phyloP scores from a whole-genome alignment of 2,797 vertebrate genomes.

The Oreochromis mossambicus region DNA sequence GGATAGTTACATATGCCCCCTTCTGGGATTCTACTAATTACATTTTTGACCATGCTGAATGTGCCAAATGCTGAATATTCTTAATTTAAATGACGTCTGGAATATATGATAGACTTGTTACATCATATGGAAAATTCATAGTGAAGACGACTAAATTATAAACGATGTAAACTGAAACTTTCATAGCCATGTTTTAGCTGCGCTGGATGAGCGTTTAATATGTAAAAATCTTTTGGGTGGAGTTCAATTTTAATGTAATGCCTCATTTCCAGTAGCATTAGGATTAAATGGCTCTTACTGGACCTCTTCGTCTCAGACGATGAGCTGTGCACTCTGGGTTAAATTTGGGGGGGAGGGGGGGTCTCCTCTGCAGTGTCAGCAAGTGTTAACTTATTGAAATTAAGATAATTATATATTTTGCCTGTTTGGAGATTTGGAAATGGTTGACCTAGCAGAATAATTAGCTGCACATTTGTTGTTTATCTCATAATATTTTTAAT shows the following conservation, averaged over 20 bases:
- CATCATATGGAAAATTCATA: too few relatives aligned
- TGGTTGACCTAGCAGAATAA: slow-evolving; percentile 27
- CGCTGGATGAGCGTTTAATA: not conserved
- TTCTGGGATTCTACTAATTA: not conserved
- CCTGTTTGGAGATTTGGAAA: slow-evolving; percentile 12
- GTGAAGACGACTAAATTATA: too few relatives aligned
- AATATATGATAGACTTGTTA: not conserved
- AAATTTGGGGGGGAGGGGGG: not conserved
- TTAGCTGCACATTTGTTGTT: slow-evolving; percentile 25
- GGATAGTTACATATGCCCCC: not conserved
- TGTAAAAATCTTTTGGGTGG: not conserved
- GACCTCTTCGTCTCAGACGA: slow-evolving; percentile 8
- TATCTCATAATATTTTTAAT: not conserved
- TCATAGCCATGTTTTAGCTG: not conserved
- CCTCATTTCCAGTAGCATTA: not conserved
- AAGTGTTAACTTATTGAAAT: slow-evolving; percentile 18
- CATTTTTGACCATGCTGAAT: not conserved
- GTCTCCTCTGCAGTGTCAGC: slow-evolving; percentile 19
- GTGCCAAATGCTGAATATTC: not conserved
- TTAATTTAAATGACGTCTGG: not conserved
- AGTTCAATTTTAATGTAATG: not conserved
- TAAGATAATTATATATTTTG: not conserved
- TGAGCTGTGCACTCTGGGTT: not conserved
- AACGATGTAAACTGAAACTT: not conserved
- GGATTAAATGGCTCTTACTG: not conserved